These are phyloP conservation scores for Liodrosophila aerea DNA, from an alignment of 2,888 invertebrate genomes.

Conservation along the genomic window DNA sequence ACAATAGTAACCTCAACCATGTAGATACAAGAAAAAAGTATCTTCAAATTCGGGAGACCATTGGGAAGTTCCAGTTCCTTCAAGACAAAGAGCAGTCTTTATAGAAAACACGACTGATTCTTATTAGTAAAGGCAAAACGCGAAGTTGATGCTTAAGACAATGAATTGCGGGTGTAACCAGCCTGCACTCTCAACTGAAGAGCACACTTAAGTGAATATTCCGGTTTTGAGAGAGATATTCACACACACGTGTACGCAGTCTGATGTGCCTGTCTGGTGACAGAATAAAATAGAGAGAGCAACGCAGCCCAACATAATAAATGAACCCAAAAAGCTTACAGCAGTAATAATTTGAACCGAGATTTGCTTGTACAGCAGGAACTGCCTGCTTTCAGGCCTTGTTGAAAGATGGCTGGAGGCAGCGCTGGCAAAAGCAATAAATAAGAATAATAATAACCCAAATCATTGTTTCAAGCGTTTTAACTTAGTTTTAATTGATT, in stretches of 20 bases:
- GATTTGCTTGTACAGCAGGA: slow-evolving; percentile 36
- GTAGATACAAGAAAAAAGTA: no score
- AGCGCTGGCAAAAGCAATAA: no score
- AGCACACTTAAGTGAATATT: slow-evolving; percentile 66
- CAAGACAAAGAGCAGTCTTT: slow-evolving; percentile 58
- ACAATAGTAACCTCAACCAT: slow-evolving; percentile 15
- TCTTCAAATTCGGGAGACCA: no score
- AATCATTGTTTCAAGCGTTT: no score
- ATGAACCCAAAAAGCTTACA: slow-evolving; percentile 78
- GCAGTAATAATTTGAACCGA: slow-evolving; percentile 19
- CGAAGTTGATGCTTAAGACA: slow-evolving; percentile 24
- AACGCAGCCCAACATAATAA: slow-evolving; percentile 61
- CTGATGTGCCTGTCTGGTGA: slow-evolving; percentile 8
- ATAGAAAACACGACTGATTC: slow-evolving; percentile 52
- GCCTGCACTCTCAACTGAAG: slow-evolving; percentile 33
- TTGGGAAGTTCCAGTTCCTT: slow-evolving; percentile 49
- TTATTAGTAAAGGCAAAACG: slow-evolving; percentile 44
- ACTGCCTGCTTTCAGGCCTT: slow-evolving; percentile 64
- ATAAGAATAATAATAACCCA: no score
- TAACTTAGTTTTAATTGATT: no score
- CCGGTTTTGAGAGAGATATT: no score
- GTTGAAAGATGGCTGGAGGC: slow-evolving; percentile 30
- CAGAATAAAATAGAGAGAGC: slow-evolving; percentile 2
- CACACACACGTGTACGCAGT: no score
- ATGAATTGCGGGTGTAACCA: slow-evolving; percentile 27